Conservation (phyloP, 2,113 vertebrate genomes). For the Hiodon alosoides region DNA sequence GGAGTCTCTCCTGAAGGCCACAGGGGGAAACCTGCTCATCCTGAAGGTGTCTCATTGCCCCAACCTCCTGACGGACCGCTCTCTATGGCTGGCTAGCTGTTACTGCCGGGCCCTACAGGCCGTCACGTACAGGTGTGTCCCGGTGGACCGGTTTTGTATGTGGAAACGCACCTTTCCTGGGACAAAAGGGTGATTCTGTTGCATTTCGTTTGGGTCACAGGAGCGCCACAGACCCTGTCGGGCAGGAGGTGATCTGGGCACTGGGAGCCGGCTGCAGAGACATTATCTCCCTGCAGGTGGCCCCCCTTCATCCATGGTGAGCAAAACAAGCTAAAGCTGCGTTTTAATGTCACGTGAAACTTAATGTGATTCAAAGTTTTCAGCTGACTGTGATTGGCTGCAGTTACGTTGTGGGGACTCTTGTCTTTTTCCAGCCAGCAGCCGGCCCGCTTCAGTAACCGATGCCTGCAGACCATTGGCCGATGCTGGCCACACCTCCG, state of each 20-base stretch:
- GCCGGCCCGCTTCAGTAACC: slow-evolving; percentile 92
- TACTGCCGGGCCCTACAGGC: slow-evolving; percentile 95
- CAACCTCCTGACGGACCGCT: slow-evolving; percentile 95
- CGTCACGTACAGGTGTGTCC: slow-evolving; percentile 88
- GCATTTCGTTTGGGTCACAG: slow-evolving; percentile 52
- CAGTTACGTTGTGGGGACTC: background rate
- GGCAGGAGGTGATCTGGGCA: slow-evolving; percentile 98
- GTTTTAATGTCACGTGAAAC: background rate
- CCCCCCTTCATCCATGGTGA: slow-evolving; percentile 95
- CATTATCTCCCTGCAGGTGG: slow-evolving; percentile 97
- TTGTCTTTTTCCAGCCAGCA: slow-evolving; percentile 76
- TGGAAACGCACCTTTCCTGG: too few species aligned
- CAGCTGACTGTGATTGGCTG: background rate
- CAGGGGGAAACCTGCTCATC: slow-evolving; percentile 90
- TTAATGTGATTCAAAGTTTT: background rate
- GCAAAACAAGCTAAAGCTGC: slow-evolving; percentile 3
- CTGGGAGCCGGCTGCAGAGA: slow-evolving; percentile 95
- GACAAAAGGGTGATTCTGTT: too few species aligned
- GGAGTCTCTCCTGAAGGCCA: slow-evolving; percentile 89
- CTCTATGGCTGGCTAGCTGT: slow-evolving; percentile 98
- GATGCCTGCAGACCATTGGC: slow-evolving; percentile 96
- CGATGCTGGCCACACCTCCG: slow-evolving; percentile 94
- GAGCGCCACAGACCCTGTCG: slow-evolving; percentile 92
- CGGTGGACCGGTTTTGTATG: background rate
- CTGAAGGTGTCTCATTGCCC: slow-evolving; percentile 96